Percentiles rank a stretch among this genome's conserved stretches.
Evolutionary conservation across 2,113 vertebrate genomes (phyloP).

Genomic region (Tretioscincus oriximinensis): DNA sequence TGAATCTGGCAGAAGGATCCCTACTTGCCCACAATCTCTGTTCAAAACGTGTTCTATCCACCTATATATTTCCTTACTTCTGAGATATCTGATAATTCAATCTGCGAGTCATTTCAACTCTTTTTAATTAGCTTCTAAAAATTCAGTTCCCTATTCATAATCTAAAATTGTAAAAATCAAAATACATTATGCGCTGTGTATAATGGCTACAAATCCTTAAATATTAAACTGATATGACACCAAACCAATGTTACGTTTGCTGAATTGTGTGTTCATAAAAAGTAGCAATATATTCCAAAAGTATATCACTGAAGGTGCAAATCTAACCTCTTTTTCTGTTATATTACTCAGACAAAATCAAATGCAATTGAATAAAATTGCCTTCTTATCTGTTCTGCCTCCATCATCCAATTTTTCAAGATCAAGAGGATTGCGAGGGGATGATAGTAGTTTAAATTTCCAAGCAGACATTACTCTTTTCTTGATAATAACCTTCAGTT

Average conservation of each 20-base stretch:
- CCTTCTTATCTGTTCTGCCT: slow-evolving; percentile 18
- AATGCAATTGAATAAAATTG: slow-evolving; percentile 34
- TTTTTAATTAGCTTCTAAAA: background rate
- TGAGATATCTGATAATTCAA: too few species aligned
- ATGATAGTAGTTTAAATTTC: slow-evolving; percentile 14
- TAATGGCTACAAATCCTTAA: background rate
- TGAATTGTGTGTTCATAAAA: slow-evolving; percentile 13
- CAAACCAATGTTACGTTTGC: too few species aligned
- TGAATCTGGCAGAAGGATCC: too few species aligned
- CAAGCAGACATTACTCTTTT: background rate
- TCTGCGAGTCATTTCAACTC: too few species aligned
- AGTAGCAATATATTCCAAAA: slow-evolving; percentile 30
- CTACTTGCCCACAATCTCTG: too few species aligned
- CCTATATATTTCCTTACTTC: too few species aligned
- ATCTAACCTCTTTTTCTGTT: background rate
- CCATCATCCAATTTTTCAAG: slow-evolving; percentile 47
- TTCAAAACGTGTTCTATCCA: too few species aligned
- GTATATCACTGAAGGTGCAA: slow-evolving; percentile 27
- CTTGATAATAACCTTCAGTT: background rate
- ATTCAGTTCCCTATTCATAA: too few species aligned
- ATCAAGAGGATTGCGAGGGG: slow-evolving; percentile 22
- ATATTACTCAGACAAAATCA: background rate
- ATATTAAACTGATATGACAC: slow-evolving; percentile 24
- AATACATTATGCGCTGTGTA: too few species aligned
- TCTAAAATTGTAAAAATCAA: background rate